phyloP scores from a whole-genome alignment of 1,140 invertebrate genomes.

The Agrypnia vestita region DNA sequence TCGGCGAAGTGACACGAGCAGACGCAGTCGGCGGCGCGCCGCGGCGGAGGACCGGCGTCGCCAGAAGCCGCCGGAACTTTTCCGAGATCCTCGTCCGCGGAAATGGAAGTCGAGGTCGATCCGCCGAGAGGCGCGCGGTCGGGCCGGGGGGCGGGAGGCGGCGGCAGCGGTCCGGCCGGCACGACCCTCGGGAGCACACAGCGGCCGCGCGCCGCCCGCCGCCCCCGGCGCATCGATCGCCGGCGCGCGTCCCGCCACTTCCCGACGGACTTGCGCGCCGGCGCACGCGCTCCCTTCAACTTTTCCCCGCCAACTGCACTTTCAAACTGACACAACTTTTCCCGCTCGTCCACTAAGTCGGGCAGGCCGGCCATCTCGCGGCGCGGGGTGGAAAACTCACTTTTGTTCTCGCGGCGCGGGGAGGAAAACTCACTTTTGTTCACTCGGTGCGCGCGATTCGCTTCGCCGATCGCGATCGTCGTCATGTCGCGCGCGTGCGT shows the following conservation, averaged over 20 bases:
- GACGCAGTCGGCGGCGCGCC: neutral
- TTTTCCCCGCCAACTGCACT: constrained; percentile 32
- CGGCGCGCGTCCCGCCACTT: constrained; percentile 37
- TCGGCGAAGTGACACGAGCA: constrained; percentile 6
- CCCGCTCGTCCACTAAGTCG: constrained; percentile 5
- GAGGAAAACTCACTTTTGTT: neutral
- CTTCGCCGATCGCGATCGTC: neutral
- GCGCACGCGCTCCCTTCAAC: neutral
- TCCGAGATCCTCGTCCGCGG: neutral
- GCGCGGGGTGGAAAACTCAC: neutral
- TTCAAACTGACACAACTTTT: constrained; percentile 27
- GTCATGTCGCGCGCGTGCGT: neutral
- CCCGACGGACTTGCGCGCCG: constrained; percentile 11
- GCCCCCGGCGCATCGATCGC: constrained; percentile 17
- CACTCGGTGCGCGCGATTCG: neutral
- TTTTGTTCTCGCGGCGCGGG: too few relatives aligned
- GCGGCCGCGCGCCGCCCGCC: constrained; percentile 15
- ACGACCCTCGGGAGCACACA: constrained; percentile 20
- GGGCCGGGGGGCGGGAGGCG: neutral
- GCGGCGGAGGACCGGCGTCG: too few relatives aligned
- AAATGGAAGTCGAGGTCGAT: neutral
- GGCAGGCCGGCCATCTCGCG: too few relatives aligned
- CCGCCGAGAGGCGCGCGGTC: too few relatives aligned
- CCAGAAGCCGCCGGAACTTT: neutral
- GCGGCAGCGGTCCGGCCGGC: constrained; percentile 7